phyloP scores from a whole-genome alignment of 92 coral and sea anemone species.

The Umimayanthus kanabou region DNA sequence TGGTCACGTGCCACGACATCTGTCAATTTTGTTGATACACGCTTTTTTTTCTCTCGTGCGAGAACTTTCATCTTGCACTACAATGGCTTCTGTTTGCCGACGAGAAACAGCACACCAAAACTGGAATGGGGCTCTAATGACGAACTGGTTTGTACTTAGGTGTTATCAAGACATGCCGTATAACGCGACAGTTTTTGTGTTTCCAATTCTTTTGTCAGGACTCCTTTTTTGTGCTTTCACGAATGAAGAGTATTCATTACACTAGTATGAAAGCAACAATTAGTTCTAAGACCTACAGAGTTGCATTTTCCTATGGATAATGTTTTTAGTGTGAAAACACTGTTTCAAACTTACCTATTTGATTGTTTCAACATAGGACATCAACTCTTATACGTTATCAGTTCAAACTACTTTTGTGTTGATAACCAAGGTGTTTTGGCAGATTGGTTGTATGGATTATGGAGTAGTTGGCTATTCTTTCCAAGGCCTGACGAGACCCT shows the following conservation, averaged over 20 bases:
- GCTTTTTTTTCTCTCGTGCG: neutral
- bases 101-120: too few species aligned
- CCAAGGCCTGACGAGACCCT: too few species aligned
- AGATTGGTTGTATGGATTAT: too few species aligned
- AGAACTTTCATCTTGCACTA: neutral
- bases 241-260: neutral
- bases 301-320: neutral
- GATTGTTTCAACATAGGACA: neutral
- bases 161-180: neutral
- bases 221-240: neutral
- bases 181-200: neutral
- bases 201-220: neutral
- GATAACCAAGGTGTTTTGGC: too few species aligned
- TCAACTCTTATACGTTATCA: neutral
- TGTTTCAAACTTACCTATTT: neutral
- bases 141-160: neutral
- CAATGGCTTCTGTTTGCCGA: conserved; percentile 20
- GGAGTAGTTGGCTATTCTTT: too few species aligned
- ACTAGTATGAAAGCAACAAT: neutral
- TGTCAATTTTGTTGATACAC: conserved; percentile 34
- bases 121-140: neutral
- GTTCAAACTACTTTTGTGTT: neutral
- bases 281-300: neutral
- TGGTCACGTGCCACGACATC: conserved; percentile 36
- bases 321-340: neutral